These are phyloP conservation scores for Periophthalmodon schlosseri DNA, from an alignment of 2,113 vertebrate species.

Conservation along the genomic window DNA sequence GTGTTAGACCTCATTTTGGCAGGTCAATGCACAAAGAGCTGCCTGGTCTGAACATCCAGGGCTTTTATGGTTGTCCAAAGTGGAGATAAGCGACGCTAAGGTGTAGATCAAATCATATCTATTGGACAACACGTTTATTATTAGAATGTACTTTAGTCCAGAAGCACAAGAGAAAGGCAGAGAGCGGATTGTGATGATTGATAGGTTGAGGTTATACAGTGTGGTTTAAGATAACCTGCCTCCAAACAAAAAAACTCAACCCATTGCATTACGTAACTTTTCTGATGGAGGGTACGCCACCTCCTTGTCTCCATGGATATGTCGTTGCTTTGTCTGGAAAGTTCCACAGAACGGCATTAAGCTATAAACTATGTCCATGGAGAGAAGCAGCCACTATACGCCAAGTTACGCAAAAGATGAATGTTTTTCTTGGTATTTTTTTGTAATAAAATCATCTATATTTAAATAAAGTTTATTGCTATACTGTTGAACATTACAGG, in stretches of 20 bases:
- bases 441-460: too few relatives aligned
- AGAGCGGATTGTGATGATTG: background rate
- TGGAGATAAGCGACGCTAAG: slow-evolving; percentile 59
- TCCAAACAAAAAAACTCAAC: background rate
- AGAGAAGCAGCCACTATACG: too few relatives aligned
- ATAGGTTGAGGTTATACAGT: background rate
- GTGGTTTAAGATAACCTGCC: background rate
- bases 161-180: background rate
- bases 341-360: too few relatives aligned
- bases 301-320: too few relatives aligned
- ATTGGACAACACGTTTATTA: slow-evolving; percentile 13
- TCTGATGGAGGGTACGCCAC: too few relatives aligned
- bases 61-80: slow-evolving; percentile 41
- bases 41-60: slow-evolving; percentile 17
- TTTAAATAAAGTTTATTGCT: too few relatives aligned
- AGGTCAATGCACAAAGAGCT: slow-evolving; percentile 35
- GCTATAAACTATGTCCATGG: too few relatives aligned
- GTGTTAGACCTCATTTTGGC: slow-evolving; percentile 50
- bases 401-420: too few relatives aligned
- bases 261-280: too few relatives aligned
- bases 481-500: too few relatives aligned
- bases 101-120: slow-evolving; percentile 5
- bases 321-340: too few relatives aligned
- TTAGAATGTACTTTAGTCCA: slow-evolving; percentile 51
- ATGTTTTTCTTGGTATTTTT: too few relatives aligned